Evolutionary conservation across 2,113 vertebrate genomes (phyloP).

Genomic region (Pteropus alecto): DNA sequence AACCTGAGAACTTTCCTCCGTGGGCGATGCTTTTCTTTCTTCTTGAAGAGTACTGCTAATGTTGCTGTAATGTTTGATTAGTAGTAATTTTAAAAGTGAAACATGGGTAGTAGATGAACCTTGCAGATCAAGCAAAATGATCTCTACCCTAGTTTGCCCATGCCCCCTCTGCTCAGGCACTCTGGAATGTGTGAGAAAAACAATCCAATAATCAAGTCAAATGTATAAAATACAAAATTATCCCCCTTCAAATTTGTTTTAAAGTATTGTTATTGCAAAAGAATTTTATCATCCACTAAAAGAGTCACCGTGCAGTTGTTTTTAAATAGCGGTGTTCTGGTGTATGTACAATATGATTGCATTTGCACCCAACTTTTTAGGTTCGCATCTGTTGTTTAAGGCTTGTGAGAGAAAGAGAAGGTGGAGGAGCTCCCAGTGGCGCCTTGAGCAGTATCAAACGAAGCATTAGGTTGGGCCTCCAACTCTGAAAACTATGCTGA

Average conservation of each 20-base stretch:
- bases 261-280: not conserved
- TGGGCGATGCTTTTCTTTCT: not conserved
- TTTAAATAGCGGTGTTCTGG: not conserved
- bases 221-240: not conserved
- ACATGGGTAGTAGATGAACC: not conserved
- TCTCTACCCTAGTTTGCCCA: not conserved
- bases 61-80: not conserved
- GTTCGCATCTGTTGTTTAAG: not conserved
- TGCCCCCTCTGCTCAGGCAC: not conserved
- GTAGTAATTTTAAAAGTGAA: constrained; percentile 20
- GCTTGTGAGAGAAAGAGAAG: not conserved
- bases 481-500: not conserved
- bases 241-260: not conserved
- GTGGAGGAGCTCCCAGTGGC: not conserved
- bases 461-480: not conserved
- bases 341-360: not conserved
- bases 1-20: not conserved
- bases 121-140: not conserved
- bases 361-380: not conserved
- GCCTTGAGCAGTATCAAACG: not conserved
- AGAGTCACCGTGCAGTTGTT: not conserved
- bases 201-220: not conserved
- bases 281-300: not conserved
- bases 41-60: not conserved
- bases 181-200: not conserved